Base-by-base conservation (phyloP, 2,888 invertebrate genomes). In the Drosophila parthenogenetica region DNA sequence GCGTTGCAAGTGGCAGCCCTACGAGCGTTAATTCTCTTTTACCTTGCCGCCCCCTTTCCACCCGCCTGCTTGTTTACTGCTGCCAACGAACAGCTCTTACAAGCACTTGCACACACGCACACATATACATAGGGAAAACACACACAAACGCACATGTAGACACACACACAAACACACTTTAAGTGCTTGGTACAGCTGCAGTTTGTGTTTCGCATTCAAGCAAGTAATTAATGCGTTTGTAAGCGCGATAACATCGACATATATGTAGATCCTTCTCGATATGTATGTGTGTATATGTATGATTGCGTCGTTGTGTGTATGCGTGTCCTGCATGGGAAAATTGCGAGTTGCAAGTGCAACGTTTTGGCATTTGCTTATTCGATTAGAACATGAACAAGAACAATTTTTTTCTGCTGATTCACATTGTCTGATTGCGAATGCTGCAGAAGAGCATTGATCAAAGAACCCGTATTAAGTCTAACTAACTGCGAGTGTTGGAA, bases 191-290 rank as follows among this genome's bases (percentile, higher is more conserved):
- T 40, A 11, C 22, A 37, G 13, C 17, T 53, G 64, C 35, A 54
- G 67, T 50, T 51, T 67, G 60, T 59, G 40, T 55, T 50, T 59
- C 45, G 40, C 50, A 58, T 58, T 62, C 62, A 43, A 19, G 40
- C 49, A 57, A 58, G 73, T 77, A 68, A 77, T 77, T 75, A 68
- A 68, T 75, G 68, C 61, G 55, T 51, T 63, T 74, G 60, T 69
- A 57, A 61, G 69, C 43, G 42, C 53, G 64, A 69, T 74, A 73
- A 48, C 73, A 61, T 64, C 60, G 63, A 62, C 53, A 43, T 61
- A 50, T 37, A 55, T 55, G 45, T 37, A 22, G 35, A 45, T 55
- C 55, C 25, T 14, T 2, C n/a, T 37, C 13, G 11, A 35, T 13
- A 13, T 35, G 35, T 7, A 3, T 25, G 32, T 16, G 29, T 42